Evolutionary conservation across 2,888 invertebrate species (phyloP), one percentile per base, ranked within the genome.

Genomic region (Drosophila pseudotalamancana): DNA sequence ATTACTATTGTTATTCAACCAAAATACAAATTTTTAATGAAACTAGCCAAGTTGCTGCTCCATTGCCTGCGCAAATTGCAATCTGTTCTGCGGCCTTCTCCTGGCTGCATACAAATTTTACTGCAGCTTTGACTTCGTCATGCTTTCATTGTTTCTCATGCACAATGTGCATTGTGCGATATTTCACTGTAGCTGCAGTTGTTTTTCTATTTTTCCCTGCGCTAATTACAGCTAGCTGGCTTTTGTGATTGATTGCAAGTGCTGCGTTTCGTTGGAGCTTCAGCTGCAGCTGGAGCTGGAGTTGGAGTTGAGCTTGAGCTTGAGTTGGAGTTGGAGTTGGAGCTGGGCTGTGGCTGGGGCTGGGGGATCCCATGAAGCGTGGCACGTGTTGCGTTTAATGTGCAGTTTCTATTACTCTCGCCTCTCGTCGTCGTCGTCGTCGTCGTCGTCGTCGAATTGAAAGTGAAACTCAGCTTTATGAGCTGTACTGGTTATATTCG

Each of bases 1-100:
- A 87, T 85, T 78, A 85, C 81, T 71, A 81, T 81, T 81, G 88
- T 81, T 81, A 81, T 81, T 85, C 88, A 81, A 81, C 88, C 67
- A 65, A 87, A 85, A 81, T 87, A 62, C 69, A 50, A 77, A 73
- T 82, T 81, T 81, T 78, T 74, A 74, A 87, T 85, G 82, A 85
- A 81, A 82, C 65, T 76, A 67, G 79, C 76, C 82, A 77, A 82
- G 82, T 78, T 85, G 85, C 77, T 75, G 88, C 88, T 89, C 89
- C 83, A 88, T 88, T 89, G 89, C 89, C 67, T 75, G 72, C 77
- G 69, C 77, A 89, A 88, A 89, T 88, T 89, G 77, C 88, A 82
- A 77, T 72, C 74, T 72, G 72, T 87, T 84, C 87, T 82, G 77
- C 84, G 69, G 79, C 62, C 72, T 71, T 78, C 74, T 72, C 77